Evolutionary conservation across 2,888 invertebrate species (phyloP).

Genomic region (Lepidocyrtinus sp.): DNA sequence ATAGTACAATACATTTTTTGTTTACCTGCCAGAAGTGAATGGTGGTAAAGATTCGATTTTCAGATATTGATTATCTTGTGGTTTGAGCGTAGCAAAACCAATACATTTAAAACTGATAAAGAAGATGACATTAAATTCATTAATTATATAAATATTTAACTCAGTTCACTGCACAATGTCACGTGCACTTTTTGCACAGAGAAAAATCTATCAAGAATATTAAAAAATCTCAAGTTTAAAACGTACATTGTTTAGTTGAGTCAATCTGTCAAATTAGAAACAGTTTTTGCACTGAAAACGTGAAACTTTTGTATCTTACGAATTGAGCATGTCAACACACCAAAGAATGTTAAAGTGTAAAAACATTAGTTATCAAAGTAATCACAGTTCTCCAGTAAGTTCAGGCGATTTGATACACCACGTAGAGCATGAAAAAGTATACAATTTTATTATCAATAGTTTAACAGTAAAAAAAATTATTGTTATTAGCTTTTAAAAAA

Average conservation of each 20-base stretch:
- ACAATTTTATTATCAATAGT: too few relatives aligned
- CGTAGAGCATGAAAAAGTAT: too few relatives aligned
- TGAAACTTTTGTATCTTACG: too few relatives aligned
- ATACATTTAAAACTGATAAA: neutral
- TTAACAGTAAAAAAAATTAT: too few relatives aligned
- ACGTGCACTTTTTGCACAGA: neutral
- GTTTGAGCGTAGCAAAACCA: constrained; percentile 5
- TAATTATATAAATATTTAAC: neutral
- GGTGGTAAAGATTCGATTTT: neutral
- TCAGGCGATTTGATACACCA: constrained; percentile 3
- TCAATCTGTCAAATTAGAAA: neutral
- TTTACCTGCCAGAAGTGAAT: constrained; percentile 1
- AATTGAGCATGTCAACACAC: neutral
- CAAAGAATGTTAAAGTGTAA: neutral
- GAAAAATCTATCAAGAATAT: neutral
- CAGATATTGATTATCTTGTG: neutral
- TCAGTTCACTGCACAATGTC: neutral
- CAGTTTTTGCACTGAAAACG: too few relatives aligned
- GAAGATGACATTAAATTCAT: too few relatives aligned
- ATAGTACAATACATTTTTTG: too few relatives aligned
- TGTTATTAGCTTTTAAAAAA: too few relatives aligned
- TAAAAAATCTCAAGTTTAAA: neutral
- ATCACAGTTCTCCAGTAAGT: constrained; percentile 1
- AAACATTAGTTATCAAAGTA: neutral
- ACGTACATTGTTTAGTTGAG: neutral